Evolutionary conservation across 2,113 vertebrate species (phyloP).

Genomic region (Cavia porcellus): DNA sequence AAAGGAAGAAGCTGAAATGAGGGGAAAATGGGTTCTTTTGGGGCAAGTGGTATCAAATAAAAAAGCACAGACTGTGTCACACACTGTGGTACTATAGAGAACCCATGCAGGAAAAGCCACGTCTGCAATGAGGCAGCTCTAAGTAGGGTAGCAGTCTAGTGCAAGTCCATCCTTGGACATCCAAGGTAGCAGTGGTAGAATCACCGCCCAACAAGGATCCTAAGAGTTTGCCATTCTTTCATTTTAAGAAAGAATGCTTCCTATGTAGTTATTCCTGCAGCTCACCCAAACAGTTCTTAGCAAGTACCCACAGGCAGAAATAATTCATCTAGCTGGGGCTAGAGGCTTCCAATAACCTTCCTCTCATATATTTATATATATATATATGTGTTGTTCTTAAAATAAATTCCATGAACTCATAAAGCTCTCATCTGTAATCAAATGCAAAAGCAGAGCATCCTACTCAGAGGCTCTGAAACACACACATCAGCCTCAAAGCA

Average conservation of each 20-base stretch:
- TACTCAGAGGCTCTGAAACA: slow-evolving; percentile 77
- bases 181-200: background rate
- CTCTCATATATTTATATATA: slow-evolving; percentile 10
- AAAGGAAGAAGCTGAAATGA: background rate
- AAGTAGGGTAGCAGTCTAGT: background rate
- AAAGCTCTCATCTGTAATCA: slow-evolving; percentile 79
- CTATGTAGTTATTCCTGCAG: slow-evolving; percentile 28
- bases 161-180: background rate
- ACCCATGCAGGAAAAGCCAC: slow-evolving; percentile 62
- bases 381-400: slow-evolving; percentile 64
- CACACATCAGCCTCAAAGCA: slow-evolving; percentile 73
- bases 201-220: slow-evolving; percentile 11
- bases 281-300: background rate
- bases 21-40: background rate
- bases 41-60: background rate
- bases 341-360: slow-evolving; percentile 58
- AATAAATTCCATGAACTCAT: slow-evolving; percentile 82
- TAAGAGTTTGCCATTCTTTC: background rate
- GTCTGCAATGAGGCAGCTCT: background rate
- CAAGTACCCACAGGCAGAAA: slow-evolving; percentile 17
- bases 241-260: slow-evolving; percentile 51
- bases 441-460: slow-evolving; percentile 77
- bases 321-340: slow-evolving; percentile 30
- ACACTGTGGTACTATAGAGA: slow-evolving; percentile 13
- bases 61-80: background rate